A percentile compares a stretch with the other conserved stretches of the same genome.
Conservation (phyloP, 1,140 invertebrate species). For the Drosophila quadrilineata region DNA sequence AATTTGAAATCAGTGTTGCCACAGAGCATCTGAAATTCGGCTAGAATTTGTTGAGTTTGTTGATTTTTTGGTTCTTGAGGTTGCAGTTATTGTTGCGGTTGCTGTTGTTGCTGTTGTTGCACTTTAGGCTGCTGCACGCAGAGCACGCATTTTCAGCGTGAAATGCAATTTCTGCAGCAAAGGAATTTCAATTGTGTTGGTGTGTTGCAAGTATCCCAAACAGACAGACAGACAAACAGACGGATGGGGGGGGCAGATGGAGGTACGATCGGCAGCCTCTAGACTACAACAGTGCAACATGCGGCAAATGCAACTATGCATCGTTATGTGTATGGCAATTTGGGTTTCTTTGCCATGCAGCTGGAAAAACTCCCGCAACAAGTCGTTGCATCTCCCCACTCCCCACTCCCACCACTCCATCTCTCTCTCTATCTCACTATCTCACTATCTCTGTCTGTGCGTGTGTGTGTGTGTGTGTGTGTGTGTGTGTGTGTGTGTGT, state of each 20-base stretch:
- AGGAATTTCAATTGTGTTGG: slow-evolving; percentile 81
- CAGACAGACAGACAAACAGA: too few relatives aligned
- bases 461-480: slow-evolving; percentile 46
- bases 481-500: slow-evolving; percentile 28
- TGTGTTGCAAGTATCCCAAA: slow-evolving; percentile 39
- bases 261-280: too few relatives aligned
- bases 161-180: slow-evolving; percentile 80
- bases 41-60: background rate
- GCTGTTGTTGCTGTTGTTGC: slow-evolving; percentile 43
- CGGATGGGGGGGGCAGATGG: too few relatives aligned
- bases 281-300: background rate
- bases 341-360: slow-evolving; percentile 28
- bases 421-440: too few relatives aligned
- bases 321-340: slow-evolving; percentile 15
- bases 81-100: slow-evolving; percentile 29
- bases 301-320: background rate
- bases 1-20: too few relatives aligned
- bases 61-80: slow-evolving; percentile 1
- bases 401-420: too few relatives aligned
- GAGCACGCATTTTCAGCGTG: slow-evolving; percentile 81
- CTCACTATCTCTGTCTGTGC: slow-evolving; percentile 15
- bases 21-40: slow-evolving; percentile 1
- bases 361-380: slow-evolving; percentile 55
- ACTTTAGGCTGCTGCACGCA: slow-evolving; percentile 71
- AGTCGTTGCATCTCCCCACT: background rate